phyloP scores from a whole-genome alignment of 1,140 invertebrate genomes.

The Neelides sp. region DNA sequence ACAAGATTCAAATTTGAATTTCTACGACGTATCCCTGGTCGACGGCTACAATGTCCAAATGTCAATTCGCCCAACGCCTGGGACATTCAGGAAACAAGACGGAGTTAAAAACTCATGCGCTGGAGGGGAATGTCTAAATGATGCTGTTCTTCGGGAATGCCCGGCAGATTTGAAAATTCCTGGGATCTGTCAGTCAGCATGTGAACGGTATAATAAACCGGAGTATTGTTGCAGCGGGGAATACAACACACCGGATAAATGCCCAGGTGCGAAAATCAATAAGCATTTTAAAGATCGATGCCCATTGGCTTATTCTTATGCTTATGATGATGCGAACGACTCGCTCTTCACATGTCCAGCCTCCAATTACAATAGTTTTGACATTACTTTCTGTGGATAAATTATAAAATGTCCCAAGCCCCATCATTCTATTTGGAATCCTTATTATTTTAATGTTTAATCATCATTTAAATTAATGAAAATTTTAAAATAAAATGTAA shows the following conservation, averaged over 20 bases:
- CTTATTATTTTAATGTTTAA: too few species aligned
- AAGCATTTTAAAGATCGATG: constrained; percentile 29
- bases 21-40: constrained; percentile 34
- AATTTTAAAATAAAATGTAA: too few species aligned
- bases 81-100: neutral
- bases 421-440: too few species aligned
- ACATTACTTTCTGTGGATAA: too few species aligned
- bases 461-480: too few species aligned
- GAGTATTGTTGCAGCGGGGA: constrained; percentile 39
- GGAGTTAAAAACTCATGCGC: constrained; percentile 11
- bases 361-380: too few species aligned
- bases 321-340: constrained; percentile 33
- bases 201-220: constrained; percentile 37
- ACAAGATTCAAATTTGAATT: constrained; percentile 29
- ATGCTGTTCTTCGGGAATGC: constrained; percentile 10
- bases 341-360: too few species aligned
- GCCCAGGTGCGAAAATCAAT: constrained; percentile 11
- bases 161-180: constrained; percentile 25
- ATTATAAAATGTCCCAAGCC: too few species aligned
- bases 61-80: constrained; percentile 23
- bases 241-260: constrained; percentile 19
- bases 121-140: constrained; percentile 17
- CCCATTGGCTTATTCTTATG: constrained; percentile 32
- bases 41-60: constrained; percentile 35
- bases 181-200: constrained; percentile 41